Evolutionary conservation across 2,797 vertebrate species (phyloP).

Genomic region (Trachurus trachurus): DNA sequence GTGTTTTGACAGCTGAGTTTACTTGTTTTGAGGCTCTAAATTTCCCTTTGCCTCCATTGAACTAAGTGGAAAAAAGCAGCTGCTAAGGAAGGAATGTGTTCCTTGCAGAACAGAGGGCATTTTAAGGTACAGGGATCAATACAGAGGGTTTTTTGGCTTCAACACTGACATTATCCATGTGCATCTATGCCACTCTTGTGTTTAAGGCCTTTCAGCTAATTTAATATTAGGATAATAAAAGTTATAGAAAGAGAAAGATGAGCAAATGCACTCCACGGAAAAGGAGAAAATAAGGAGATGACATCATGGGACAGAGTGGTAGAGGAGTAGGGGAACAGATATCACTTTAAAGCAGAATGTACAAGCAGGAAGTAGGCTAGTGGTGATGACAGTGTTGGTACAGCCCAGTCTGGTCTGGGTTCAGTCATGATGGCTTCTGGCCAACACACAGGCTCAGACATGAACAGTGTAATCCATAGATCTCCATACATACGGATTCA

Average conservation of each 20-base stretch:
- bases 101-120: conserved; percentile 45
- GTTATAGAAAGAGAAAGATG: neutral
- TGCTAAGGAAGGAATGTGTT: conserved; percentile 43
- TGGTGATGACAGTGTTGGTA: neutral
- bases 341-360: neutral
- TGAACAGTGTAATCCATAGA: neutral
- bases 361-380: neutral
- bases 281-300: neutral
- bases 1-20: conserved; percentile 59
- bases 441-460: neutral
- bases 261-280: conserved; percentile 1
- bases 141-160: neutral
- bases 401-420: neutral
- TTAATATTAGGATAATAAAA: conserved; percentile 28
- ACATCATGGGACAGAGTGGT: neutral
- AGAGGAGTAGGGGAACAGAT: neutral
- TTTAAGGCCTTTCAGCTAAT: conserved; percentile 29
- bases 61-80: conserved; percentile 50
- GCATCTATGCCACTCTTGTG: conserved; percentile 9
- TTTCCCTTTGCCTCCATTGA: conserved; percentile 55
- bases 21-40: conserved; percentile 64
- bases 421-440: neutral
- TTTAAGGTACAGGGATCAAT: conserved; percentile 38
- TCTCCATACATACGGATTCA: neutral
- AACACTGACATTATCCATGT: conserved; percentile 15